Conservation (phyloP, 2,888 invertebrate species). For the Apoda limacodes region DNA sequence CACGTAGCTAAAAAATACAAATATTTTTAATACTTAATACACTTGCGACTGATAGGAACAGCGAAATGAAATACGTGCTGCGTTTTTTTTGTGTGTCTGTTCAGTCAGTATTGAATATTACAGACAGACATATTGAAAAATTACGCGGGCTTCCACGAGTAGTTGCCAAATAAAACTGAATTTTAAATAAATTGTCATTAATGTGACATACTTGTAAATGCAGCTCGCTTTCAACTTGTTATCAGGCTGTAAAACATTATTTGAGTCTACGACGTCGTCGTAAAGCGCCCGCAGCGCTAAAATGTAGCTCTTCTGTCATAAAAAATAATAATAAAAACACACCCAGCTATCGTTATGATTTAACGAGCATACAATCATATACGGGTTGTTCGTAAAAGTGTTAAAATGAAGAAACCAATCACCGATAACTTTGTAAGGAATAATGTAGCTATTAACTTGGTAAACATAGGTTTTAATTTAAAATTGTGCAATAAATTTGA, state of each 20-base stretch:
- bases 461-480: no score
- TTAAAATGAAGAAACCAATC: slow-evolving; percentile 32
- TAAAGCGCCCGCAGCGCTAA: slow-evolving; percentile 68
- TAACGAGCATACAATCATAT: slow-evolving; percentile 61
- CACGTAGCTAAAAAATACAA: no score
- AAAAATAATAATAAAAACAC: slow-evolving; percentile 60
- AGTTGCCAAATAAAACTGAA: slow-evolving; percentile 20
- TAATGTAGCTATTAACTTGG: no score
- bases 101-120: no score
- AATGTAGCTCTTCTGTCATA: slow-evolving; percentile 62
- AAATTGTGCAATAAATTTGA: no score
- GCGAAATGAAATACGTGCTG: no score
- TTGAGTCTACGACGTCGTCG: slow-evolving; percentile 56
- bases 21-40: no score
- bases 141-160: no score
- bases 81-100: no score
- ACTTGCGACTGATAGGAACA: no score
- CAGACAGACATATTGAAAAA: no score
- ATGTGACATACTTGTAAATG: slow-evolving; percentile 27
- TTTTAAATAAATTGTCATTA: background rate
- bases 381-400: slow-evolving; percentile 48
- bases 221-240: slow-evolving; percentile 41
- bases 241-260: slow-evolving; percentile 60
- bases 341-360: slow-evolving; percentile 56
- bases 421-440: slow-evolving; percentile 27